Conservation (phyloP, 1,140 invertebrate genomes). For the Delia radicum region DNA sequence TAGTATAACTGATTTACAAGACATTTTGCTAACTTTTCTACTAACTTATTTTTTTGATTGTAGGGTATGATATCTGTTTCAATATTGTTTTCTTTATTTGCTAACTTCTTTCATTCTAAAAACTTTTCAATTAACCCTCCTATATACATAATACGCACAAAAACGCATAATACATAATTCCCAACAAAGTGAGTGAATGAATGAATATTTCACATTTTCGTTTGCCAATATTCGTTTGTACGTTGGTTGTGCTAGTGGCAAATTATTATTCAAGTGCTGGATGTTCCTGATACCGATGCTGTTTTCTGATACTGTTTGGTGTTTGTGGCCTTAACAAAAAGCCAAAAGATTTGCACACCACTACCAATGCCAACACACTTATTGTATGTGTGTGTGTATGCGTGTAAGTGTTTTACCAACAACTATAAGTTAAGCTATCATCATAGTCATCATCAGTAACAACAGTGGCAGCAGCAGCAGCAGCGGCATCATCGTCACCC, state of each 20-base stretch:
- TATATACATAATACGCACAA: not conserved
- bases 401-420: not conserved
- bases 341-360: not conserved
- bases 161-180: not conserved
- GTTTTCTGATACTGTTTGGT: not conserved
- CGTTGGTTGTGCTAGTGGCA: not conserved
- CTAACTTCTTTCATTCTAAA: not conserved
- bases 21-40: too few relatives aligned
- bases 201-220: not conserved
- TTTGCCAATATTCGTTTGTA: not conserved
- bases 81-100: too few relatives aligned
- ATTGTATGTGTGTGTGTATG: not conserved
- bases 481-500: not conserved
- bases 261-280: not conserved
- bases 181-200: not conserved
- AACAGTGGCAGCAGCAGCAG: not conserved
- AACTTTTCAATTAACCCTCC: not conserved
- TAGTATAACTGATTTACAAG: too few relatives aligned
- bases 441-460: not conserved
- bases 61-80: too few relatives aligned
- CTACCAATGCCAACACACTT: not conserved
- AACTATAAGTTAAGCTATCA: not conserved
- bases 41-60: too few relatives aligned
- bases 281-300: not conserved
- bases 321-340: not conserved